Base-by-base conservation (phyloP, 2,113 vertebrate genomes). In the Fulica atra region DNA sequence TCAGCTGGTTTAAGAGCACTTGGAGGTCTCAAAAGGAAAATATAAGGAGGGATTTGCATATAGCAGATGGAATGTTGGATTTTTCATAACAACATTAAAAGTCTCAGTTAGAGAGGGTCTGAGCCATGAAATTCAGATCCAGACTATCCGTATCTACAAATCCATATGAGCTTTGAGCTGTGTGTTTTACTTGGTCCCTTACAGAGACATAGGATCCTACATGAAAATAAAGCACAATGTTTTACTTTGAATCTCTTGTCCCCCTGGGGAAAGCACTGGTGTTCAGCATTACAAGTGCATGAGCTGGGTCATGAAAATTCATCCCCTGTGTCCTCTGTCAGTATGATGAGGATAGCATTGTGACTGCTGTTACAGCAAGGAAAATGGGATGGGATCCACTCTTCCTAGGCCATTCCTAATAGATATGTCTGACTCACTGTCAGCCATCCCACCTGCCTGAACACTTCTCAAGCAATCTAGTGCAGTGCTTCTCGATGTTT, bases 21-120 rank as follows among this genome's bases (percentile, higher is more conserved):
- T 29, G 74, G 78, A 80, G 91, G 70, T 95, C 93, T 93, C 93
- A 4, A 1, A 95, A 93, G 63, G 74, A 80, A 96, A 93, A 94
- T 86, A 86, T 29, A 92, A 85, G 50, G 89, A 73, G 56, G 82
- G 71, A 89, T 95, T 96, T 93, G 92, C 88, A 86, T 70, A 5
- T 0, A 69, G 54, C 81, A 88, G 81, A 86, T 73, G 94, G 92
- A 95, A 93, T 88, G 92, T 20, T 68, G 92, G 63, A 18, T 29
- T 95, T 95, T 88, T 95, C 79, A 12, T 38, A 88, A 61, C 78
- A 65, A 51, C 70, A 1, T 40, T 84, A 8, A 54, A 80, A 89
- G 50, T 59, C 29, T 14, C 50, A 20, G 44, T 16, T 29, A 33
- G 59, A 53, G 74, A 94, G 42, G 50, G 81, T 35, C 63, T 86